Conservation (phyloP, 2,113 vertebrate species). For the Xyliphius kryptos region DNA sequence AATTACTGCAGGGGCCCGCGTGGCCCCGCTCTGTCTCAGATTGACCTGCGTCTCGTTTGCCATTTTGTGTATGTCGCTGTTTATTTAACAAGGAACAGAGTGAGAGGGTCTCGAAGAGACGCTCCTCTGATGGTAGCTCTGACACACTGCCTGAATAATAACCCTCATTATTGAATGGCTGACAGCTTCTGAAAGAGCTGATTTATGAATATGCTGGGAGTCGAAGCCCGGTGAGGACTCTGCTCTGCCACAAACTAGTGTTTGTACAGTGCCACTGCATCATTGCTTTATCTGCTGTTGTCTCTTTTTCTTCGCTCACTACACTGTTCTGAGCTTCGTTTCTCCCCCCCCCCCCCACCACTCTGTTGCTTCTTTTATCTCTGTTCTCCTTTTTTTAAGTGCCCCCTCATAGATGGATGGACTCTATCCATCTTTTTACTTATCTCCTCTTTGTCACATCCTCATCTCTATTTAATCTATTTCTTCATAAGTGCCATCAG, state of each 20-base stretch:
- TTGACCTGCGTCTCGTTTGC: conserved; percentile 99
- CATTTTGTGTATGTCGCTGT: conserved; percentile 99
- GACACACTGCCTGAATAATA: conserved; percentile 99
- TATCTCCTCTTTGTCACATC: background rate
- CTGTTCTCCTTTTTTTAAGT: background rate
- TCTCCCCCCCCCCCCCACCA: no score
- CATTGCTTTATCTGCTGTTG: background rate
- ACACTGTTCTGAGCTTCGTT: no score
- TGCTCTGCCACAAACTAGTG: conserved; percentile 41
- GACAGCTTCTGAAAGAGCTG: conserved; percentile 98
- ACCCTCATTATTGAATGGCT: conserved; percentile 98
- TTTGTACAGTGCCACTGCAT: conserved; percentile 26
- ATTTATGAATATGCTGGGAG: conserved; percentile 98
- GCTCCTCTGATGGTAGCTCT: conserved; percentile 99
- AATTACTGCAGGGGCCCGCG: conserved; percentile 97
- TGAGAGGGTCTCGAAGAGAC: conserved; percentile 87
- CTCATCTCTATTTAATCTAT: no score
- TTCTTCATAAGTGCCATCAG: no score
- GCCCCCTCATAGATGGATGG: background rate
- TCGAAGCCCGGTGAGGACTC: conserved; percentile 64
- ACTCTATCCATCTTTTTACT: no score
- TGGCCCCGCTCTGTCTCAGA: conserved; percentile 92
- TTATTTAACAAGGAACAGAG: conserved; percentile 99
- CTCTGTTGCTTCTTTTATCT: no score
- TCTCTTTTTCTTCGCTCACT: no score